Percentiles rank a stretch among this genome's conserved stretches.
phyloP scores from a whole-genome alignment of 2,113 vertebrate genomes.

The Corythaixoides concolor region DNA sequence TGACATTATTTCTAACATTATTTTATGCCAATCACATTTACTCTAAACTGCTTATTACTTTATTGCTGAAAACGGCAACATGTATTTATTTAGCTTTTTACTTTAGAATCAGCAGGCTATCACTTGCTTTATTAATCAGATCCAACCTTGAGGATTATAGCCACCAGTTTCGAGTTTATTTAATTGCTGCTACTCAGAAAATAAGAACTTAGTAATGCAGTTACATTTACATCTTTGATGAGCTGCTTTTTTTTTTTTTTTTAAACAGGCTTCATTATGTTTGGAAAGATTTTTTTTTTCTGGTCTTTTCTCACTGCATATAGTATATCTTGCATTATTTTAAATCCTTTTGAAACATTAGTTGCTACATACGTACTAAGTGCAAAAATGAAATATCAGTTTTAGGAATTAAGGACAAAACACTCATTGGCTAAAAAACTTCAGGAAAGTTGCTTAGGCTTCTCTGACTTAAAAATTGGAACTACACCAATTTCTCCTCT shows the following conservation, averaged over 20 bases:
- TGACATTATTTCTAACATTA: conserved; percentile 62
- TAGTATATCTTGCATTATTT: neutral
- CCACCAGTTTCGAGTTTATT: conserved; percentile 59
- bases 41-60: conserved; percentile 69
- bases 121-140: conserved; percentile 71
- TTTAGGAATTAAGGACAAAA: neutral
- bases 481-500: neutral
- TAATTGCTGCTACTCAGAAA: conserved; percentile 69
- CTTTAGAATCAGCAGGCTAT: conserved; percentile 74
- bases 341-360: conserved; percentile 10
- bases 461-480: neutral
- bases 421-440: neutral
- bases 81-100: conserved; percentile 73
- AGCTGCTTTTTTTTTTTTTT: conserved; percentile 16
- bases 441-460: neutral
- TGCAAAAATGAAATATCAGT: neutral
- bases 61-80: conserved; percentile 67
- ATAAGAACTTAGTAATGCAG: conserved; percentile 56
- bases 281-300: no score
- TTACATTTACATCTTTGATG: conserved; percentile 54
- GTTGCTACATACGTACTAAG: neutral
- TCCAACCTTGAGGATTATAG: conserved; percentile 68
- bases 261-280: no score
- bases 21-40: conserved; percentile 71
- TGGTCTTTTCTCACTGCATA: neutral